Base-by-base conservation (phyloP, 2,113 vertebrate genomes). In the Illadopsis cleaveri region DNA sequence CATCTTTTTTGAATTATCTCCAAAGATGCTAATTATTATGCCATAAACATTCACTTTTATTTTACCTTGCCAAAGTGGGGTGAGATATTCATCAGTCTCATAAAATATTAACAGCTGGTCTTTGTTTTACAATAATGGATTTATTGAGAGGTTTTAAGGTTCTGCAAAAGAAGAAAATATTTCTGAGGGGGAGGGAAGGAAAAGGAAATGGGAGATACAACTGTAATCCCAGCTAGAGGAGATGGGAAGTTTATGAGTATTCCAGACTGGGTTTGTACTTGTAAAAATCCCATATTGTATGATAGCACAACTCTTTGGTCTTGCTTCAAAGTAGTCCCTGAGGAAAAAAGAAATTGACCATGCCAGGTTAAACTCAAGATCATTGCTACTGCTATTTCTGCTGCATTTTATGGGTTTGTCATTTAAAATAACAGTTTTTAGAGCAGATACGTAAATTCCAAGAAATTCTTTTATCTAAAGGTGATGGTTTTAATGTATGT, bases 21-120 rank as follows among this genome's bases (percentile, higher is more conserved):
- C 77, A 83, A 93, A 91, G 35, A 61, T 90, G 42, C 31, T 95
- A 90, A 93, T 96, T 94, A 96, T 92, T 92, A 83, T 86, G 57
- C 35, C 38, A 81, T 85, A 88, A 93, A 27, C n/a, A 72, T 68
- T 86, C 22, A n/a, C 66, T 87, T 93, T 85, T 93, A 73, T 90
- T 93, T 93, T 90, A 51, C 64, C 54, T 78, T 83, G 33, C 24
- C 56, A 89, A 56, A 83, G 17, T 51, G 18, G 37, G 42, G 44
- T 70, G 38, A 80, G 22, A 47, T 38, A 73, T 77, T 91, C 18
- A 19, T 61, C 58, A 48, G 4, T 11, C 44, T 73, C 61, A 93
- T 96, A 62, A 86, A 92, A 89, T 51, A 95, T 91, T 93, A 80
- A 87, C 11, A 80, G 40, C 25, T 73, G 33, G 68, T 80, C 57